phyloP scores from a whole-genome alignment of 2,797 vertebrate genomes.

The Morelia viridis region DNA sequence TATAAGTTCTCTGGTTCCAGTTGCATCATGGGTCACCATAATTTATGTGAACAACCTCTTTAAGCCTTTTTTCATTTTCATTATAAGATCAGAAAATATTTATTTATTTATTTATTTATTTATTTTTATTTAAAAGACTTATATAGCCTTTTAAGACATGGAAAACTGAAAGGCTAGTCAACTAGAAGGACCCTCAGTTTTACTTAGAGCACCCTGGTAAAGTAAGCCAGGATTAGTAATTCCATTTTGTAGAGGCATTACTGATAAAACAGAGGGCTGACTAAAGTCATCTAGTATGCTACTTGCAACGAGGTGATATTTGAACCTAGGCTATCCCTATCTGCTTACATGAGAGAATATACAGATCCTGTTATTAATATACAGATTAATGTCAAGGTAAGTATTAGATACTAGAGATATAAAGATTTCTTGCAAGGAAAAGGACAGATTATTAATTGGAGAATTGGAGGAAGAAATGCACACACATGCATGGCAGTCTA shows the following conservation, averaged over 20 bases:
- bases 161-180: not conserved
- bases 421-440: not conserved
- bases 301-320: not conserved
- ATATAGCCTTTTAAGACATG: not conserved
- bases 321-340: not conserved
- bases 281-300: not conserved
- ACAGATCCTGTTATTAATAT: too few species aligned
- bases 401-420: not conserved
- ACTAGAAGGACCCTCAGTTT: not conserved
- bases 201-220: not conserved
- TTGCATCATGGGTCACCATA: not conserved
- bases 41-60: not conserved
- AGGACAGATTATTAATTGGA: not conserved
- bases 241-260: not conserved
- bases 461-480: not conserved
- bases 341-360: not conserved
- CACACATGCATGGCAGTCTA: not conserved
- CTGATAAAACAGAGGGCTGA: not conserved
- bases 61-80: not conserved
- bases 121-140: not conserved
- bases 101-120: not conserved
- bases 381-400: too few species aligned
- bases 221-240: not conserved
- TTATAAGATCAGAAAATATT: not conserved
- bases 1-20: not conserved